Base-by-base conservation (phyloP, 2,113 vertebrate genomes). In the Camarhynchus parvulus region DNA sequence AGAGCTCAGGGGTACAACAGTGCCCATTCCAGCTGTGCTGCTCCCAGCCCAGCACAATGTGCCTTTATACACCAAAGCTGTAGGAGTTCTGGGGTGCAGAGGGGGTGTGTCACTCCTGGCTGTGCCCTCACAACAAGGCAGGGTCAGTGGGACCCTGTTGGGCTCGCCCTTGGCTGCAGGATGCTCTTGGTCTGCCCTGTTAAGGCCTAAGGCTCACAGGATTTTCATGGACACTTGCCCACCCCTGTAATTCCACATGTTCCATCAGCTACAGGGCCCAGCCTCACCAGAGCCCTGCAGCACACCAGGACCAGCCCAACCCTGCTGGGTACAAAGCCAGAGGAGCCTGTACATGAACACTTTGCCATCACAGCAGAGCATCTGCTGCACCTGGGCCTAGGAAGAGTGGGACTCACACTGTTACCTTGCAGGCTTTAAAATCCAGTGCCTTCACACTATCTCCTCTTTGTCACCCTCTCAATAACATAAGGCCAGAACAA, bases 101-200 rank as follows among this genome's bases (percentile, higher is more conserved):
- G 39, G 25, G 13, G 11, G 11, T 13, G 2, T 3, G 0, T 5
- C 6, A 1, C 8, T 44, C 52, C 49, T 15, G 50, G 44, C 46
- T 44, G 55, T 46, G 68, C 18, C 53, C 44, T 59, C 64, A 39
- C 2, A 15, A 44, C 53, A 22, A 9, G 21, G 21, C 23, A 37
- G 30, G 30, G 44, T 42, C 74, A 27, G 15, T 2, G 2, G 23
- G 27, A 55, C 7, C 14, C 28, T 1, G 0, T 0, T 1, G 7
- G 23, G 18, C 61, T 81, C 1, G 0, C 30, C 53, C 13, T 10
- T 6, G 7, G 35, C 64, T 5, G 18, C 37, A 37, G 63, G 37
- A 12, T 44, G n/a, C 31, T 55, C n/a, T 41, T 49, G 15, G n/a
- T 19, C 14, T 8, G 20, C 11, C 1, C 1, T 44, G 25, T 50